Conservation (phyloP, 2,797 vertebrate genomes). For the Luscinia luscinia region DNA sequence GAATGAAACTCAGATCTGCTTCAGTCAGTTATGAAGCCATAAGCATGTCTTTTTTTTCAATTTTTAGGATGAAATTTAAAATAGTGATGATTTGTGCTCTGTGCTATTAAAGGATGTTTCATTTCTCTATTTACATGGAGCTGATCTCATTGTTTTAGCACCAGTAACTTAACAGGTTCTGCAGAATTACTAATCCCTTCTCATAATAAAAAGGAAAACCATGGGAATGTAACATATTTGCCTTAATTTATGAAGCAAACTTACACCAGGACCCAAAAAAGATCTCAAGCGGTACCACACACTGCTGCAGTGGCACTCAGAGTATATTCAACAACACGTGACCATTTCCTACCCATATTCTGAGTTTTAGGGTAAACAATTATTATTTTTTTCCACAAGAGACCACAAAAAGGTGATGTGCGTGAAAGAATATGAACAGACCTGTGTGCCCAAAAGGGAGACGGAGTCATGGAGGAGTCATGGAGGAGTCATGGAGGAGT, state of each 20-base stretch:
- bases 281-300: not conserved
- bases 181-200: not conserved
- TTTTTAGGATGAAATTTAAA: not conserved
- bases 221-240: not conserved
- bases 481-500: not conserved
- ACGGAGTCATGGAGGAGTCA: not conserved
- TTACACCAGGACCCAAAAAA: not conserved
- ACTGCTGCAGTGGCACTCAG: not conserved
- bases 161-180: not conserved
- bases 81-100: not conserved
- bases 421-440: rapidly evolving
- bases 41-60: not conserved
- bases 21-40: not conserved
- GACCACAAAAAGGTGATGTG: rapidly evolving
- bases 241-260: not conserved
- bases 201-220: not conserved
- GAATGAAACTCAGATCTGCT: not conserved
- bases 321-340: not conserved
- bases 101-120: not conserved
- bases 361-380: not conserved
- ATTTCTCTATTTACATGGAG: not conserved
- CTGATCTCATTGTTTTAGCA: not conserved
- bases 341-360: not conserved
- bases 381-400: not conserved
- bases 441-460: not conserved